A percentile compares a stretch with the other conserved stretches of the same genome.
These are phyloP conservation scores for Macrosteles quadrilineatus DNA, from an alignment of 1,140 invertebrate genomes.

Conservation along the genomic window DNA sequence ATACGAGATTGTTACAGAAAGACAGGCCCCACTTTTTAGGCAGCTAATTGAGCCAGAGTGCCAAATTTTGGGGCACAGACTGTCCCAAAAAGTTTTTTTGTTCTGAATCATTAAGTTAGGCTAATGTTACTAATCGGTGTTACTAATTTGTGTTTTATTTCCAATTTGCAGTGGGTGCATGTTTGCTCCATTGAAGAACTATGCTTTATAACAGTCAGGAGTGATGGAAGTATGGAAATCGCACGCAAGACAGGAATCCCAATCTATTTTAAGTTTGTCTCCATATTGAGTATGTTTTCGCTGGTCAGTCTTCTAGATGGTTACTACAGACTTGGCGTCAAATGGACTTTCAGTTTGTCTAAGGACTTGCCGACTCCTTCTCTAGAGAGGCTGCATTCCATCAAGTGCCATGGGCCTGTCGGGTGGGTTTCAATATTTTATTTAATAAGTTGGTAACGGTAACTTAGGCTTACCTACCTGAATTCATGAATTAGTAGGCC, in stretches of 20 bases:
- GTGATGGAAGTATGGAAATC: conserved; percentile 69
- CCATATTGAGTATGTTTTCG: conserved; percentile 62
- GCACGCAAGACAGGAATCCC: conserved; percentile 76
- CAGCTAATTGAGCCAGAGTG: not conserved
- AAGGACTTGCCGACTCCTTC: conserved; percentile 75
- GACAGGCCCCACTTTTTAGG: no score
- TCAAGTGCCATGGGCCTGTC: conserved; percentile 87
- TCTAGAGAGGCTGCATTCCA: conserved; percentile 65
- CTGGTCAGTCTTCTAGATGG: conserved; percentile 84
- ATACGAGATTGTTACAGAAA: no score
- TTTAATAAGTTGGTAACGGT: not conserved
- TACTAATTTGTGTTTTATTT: no score
- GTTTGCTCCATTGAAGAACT: conserved; percentile 81
- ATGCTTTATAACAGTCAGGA: conserved; percentile 71
- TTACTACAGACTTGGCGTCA: conserved; percentile 83
- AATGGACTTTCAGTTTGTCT: conserved; percentile 90
- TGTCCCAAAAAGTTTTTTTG: conserved; percentile 29
- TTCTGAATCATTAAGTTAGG: conserved; percentile 19
- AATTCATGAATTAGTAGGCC: no score
- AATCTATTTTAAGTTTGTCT: conserved; percentile 69
- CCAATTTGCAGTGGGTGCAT: conserved; percentile 68
- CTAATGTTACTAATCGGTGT: no score
- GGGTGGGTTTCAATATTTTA: conserved; percentile 57
- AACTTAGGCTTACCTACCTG: conserved; percentile 12
- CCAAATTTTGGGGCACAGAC: not conserved